Evolutionary conservation across 2,888 invertebrate species (phyloP), one percentile per base, ranked within the genome.

Genomic region (Platycnemis pennipes): DNA sequence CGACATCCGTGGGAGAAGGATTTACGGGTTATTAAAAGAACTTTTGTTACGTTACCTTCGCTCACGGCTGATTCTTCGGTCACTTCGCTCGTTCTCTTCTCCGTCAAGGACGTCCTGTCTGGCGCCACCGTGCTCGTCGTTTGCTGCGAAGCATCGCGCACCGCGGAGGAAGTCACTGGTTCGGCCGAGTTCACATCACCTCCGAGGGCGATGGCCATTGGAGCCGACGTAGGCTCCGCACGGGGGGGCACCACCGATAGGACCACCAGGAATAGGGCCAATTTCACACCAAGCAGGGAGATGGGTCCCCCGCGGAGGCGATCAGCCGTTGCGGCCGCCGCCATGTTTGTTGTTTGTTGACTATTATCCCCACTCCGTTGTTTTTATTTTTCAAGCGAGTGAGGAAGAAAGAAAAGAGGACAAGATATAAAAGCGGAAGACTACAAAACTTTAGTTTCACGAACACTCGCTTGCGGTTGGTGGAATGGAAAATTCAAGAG

Each of bases 281-380:
- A 26, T 11, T 37, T 69, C 44, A 37, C 91, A 11, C 63, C 44
- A 44, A 26, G 44, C 31, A 44, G 22, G 63, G 19, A 44, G 44
- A 7, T 42, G 44, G 44, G 22, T 42, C 63, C 42, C 91, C 44
- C 53, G 37, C 89, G 89, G 53, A 4, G 91, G 91, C 91, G 91
- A 91, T 91, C 91, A 91, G 91, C 91, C 91, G 91, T 63, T 91
- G 91, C 91, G 91, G 91, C 91, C 44, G 91, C 63, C 91, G 91
- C 91, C 91, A 91, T 91, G 91, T 91, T 91, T 91, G 91, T 91
- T 91, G 91, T 91, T 91, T 91, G 91, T 91, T 91, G 91, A 63
- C 91, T 91, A 44, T 91, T n/a, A n/a, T 91, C 63, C 53, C 63
- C 91, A 37, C 49, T 56, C 89, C 53, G 49, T 22, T 44, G 63